Conservation (phyloP, 2,888 invertebrate species). For the Trissolcus brochymenae region DNA sequence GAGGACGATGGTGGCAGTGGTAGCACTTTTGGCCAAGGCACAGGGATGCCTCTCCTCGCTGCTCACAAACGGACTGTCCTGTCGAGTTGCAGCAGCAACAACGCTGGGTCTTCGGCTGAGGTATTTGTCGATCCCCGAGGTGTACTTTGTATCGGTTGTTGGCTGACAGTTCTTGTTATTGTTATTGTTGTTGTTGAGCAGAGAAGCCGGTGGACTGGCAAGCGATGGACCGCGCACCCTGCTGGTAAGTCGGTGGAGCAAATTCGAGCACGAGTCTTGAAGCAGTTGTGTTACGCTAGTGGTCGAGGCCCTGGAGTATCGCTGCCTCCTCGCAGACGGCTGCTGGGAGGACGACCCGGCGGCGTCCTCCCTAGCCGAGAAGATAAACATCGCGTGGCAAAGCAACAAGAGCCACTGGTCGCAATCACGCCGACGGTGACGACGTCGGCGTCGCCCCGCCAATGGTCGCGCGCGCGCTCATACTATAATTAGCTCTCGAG, state of each 20-base stretch:
- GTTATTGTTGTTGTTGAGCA: too few relatives aligned
- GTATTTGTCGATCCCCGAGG: conserved; percentile 53
- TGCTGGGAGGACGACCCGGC: conserved; percentile 74
- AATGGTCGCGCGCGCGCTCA: conserved; percentile 74
- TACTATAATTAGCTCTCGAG: conserved; percentile 64
- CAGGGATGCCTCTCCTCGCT: conserved; percentile 85
- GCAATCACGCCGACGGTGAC: conserved; percentile 51
- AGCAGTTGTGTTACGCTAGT: conserved; percentile 90
- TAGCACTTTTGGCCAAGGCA: conserved; percentile 82
- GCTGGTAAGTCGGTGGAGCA: conserved; percentile 87
- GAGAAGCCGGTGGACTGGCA: conserved; percentile 34
- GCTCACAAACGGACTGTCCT: conserved; percentile 68
- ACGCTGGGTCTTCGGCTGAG: conserved; percentile 30
- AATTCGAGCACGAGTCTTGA: conserved; percentile 90
- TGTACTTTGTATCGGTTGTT: neutral
- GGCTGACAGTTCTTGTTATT: neutral
- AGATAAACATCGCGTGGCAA: conserved; percentile 48
- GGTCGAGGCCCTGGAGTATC: conserved; percentile 87
- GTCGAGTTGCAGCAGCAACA: conserved; percentile 49
- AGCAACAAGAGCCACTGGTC: conserved; percentile 34
- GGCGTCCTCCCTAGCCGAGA: conserved; percentile 68
- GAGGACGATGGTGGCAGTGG: conserved; percentile 81
- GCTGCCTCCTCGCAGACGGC: conserved; percentile 78
- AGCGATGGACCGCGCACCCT: conserved; percentile 87
- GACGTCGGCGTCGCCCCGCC: conserved; percentile 70